Percentiles rank a stretch among this genome's conserved stretches.
Evolutionary conservation across 2,888 invertebrate species (phyloP).

Genomic region (Catocala sponsa): DNA sequence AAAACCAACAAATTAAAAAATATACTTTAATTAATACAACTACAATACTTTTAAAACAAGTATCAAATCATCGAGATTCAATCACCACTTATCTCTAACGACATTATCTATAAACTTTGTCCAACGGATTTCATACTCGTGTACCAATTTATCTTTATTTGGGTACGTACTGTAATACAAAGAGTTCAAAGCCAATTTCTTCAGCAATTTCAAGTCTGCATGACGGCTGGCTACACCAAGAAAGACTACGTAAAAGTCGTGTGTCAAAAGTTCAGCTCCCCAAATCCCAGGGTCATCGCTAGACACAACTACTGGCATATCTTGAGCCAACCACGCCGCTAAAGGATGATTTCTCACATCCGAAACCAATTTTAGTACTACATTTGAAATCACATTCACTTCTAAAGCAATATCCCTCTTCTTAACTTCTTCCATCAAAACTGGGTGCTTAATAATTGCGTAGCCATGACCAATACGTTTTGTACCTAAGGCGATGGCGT

Average conservation of each 20-base stretch:
- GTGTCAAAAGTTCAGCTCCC: constrained; percentile 91
- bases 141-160: constrained; percentile 61
- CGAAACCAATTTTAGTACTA: constrained; percentile 90
- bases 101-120: constrained; percentile 70
- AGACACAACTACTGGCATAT: constrained; percentile 92
- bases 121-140: constrained; percentile 79
- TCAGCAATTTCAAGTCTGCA: constrained; percentile 91
- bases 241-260: constrained; percentile 92
- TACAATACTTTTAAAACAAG: neutral
- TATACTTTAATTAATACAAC: no score
- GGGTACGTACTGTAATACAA: constrained; percentile 88
- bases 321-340: constrained; percentile 89
- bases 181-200: constrained; percentile 93
- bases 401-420: constrained; percentile 91
- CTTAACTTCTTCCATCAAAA: constrained; percentile 88
- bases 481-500: constrained; percentile 91
- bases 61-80: constrained; percentile 8
- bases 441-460: constrained; percentile 92
- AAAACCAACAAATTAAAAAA: neutral
- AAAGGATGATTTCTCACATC: constrained; percentile 94
- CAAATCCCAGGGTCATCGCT: constrained; percentile 94
- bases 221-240: constrained; percentile 91
- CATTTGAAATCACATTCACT: constrained; percentile 94
- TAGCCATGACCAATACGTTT: constrained; percentile 94
- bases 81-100: constrained; percentile 57